Evolutionary conservation across 2,797 vertebrate species (phyloP).

Genomic region (Muscicapa striata): DNA sequence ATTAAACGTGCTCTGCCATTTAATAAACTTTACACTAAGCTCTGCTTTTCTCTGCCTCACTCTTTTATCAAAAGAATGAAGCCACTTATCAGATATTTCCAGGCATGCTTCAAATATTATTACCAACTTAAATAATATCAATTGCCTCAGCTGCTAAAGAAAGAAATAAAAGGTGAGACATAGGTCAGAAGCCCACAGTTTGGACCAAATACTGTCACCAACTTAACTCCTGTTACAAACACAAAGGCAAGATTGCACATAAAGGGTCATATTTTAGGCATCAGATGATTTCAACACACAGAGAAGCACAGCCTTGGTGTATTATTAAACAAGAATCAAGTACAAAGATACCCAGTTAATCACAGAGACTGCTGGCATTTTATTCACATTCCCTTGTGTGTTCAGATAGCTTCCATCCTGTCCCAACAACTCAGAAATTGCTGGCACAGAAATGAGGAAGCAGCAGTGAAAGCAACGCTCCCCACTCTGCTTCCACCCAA

Average conservation of each 20-base stretch:
- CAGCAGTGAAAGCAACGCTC: neutral
- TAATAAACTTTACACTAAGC: constrained; percentile 36
- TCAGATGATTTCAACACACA: neutral
- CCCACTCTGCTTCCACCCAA: neutral
- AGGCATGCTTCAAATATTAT: constrained; percentile 24
- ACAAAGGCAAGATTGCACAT: neutral
- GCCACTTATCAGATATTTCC: constrained; percentile 47
- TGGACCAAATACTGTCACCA: neutral
- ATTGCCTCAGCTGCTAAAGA: neutral
- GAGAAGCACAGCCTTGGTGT: neutral
- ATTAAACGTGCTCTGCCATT: constrained; percentile 13
- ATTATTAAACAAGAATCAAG: neutral
- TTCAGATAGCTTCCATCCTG: neutral
- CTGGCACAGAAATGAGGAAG: neutral
- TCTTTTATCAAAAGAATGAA: constrained; percentile 41
- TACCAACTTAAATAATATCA: constrained; percentile 1
- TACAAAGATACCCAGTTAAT: neutral
- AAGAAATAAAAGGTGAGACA: neutral
- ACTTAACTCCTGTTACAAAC: neutral
- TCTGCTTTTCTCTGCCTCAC: neutral
- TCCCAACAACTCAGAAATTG: neutral
- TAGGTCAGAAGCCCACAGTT: neutral
- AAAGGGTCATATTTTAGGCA: neutral
- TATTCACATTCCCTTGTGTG: neutral
- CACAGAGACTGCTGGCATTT: neutral